phyloP scores from a whole-genome alignment of 2,888 invertebrate genomes.

The Polyploca ridens region DNA sequence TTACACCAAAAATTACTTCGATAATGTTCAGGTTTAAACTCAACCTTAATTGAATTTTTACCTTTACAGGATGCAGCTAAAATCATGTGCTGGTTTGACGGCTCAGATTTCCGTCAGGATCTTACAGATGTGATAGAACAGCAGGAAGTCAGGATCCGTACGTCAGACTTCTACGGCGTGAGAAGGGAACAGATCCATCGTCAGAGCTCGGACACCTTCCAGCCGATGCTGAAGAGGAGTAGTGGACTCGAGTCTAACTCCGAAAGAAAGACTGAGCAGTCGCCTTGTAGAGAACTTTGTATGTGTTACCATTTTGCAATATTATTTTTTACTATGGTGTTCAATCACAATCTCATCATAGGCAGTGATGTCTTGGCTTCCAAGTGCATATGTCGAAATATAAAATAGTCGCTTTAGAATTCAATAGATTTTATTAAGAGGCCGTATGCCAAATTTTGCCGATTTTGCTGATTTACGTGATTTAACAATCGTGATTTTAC shows the following conservation, averaged over 20 bases:
- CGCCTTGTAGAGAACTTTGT: slow-evolving; percentile 71
- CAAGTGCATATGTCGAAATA: no score
- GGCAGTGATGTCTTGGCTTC: no score
- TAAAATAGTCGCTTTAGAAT: no score
- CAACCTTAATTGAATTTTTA: no score
- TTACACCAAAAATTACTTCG: no score
- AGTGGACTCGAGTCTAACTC: slow-evolving; percentile 71
- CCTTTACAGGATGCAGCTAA: slow-evolving; percentile 71
- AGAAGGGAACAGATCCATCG: slow-evolving; percentile 56
- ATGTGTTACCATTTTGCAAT: slow-evolving; percentile 12
- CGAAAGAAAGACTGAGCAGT: slow-evolving; percentile 64
- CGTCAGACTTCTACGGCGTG: slow-evolving; percentile 64
- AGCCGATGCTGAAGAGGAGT: slow-evolving; percentile 73
- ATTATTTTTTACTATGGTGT: no score
- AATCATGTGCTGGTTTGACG: slow-evolving; percentile 80
- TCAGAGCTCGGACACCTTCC: slow-evolving; percentile 73
- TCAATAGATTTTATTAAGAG: no score
- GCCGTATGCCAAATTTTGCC: no score
- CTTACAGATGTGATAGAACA: slow-evolving; percentile 78
- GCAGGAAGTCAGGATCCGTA: slow-evolving; percentile 75
- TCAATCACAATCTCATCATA: no score
- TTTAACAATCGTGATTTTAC: no score
- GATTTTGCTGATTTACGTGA: no score
- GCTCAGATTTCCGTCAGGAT: slow-evolving; percentile 77
- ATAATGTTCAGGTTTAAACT: no score